Percentiles rank a stretch among this genome's conserved stretches.
phyloP scores from a whole-genome alignment of 2,888 invertebrate species.

The Autographa pulchrina region DNA sequence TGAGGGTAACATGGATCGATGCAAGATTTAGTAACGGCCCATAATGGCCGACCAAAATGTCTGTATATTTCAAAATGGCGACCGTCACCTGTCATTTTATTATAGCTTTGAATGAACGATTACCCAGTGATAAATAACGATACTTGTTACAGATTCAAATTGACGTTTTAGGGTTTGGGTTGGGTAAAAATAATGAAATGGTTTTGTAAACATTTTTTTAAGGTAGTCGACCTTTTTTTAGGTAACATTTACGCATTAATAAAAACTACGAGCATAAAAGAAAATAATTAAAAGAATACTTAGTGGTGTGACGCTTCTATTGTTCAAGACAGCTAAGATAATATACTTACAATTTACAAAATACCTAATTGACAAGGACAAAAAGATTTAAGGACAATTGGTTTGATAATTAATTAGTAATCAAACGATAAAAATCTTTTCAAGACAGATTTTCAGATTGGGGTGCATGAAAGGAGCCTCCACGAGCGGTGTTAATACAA shows the following conservation, averaged over 20 bases:
- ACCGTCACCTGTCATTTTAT: conserved; percentile 67
- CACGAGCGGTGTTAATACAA: too few species aligned
- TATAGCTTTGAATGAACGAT: conserved; percentile 64
- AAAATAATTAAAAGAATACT: background rate
- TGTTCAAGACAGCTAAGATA: background rate
- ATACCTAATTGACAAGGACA: background rate
- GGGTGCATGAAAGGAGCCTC: too few species aligned
- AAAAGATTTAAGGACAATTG: background rate
- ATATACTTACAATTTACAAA: background rate
- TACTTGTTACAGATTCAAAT: conserved; percentile 46
- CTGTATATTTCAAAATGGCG: conserved; percentile 62
- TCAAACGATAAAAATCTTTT: background rate
- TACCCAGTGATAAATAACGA: conserved; percentile 59
- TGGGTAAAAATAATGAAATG: conserved; percentile 34
- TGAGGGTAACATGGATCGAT: conserved; percentile 65
- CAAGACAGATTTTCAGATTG: too few species aligned
- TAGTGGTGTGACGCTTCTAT: background rate
- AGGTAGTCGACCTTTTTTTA: background rate
- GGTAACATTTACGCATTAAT: background rate
- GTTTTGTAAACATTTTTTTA: conserved; percentile 7
- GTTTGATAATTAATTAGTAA: background rate
- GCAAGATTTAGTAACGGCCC: conserved; percentile 67
- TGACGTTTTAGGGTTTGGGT: conserved; percentile 37
- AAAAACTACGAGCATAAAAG: background rate
- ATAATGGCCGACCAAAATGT: conserved; percentile 57